phyloP scores from a whole-genome alignment of 1,140 invertebrate genomes.

The Acromyrmex echinatior region DNA sequence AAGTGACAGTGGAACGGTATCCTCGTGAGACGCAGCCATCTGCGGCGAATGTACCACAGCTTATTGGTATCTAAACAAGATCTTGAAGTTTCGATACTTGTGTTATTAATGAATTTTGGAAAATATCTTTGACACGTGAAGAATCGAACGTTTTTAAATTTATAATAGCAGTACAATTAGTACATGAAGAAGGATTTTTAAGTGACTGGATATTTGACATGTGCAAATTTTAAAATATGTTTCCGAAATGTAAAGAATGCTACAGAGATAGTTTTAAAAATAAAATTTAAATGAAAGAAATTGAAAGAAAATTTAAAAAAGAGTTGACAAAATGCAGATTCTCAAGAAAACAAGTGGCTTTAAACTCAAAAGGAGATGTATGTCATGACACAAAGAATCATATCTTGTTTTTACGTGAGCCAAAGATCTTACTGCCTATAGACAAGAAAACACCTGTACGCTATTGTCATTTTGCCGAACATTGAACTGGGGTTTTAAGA shows the following conservation, averaged over 20 bases:
- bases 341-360: neutral
- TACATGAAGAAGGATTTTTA: conserved; percentile 14
- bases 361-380: neutral
- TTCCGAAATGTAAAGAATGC: neutral
- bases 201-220: neutral
- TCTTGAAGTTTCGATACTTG: neutral
- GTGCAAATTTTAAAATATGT: neutral
- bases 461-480: neutral
- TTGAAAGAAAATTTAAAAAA: too few species aligned
- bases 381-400: neutral
- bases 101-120: neutral
- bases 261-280: neutral
- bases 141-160: neutral
- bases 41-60: neutral
- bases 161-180: neutral
- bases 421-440: neutral
- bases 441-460: neutral
- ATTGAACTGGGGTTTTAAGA: neutral
- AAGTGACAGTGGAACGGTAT: conserved; percentile 11
- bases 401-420: neutral
- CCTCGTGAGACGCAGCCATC: conserved; percentile 24
- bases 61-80: neutral
- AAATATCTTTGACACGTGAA: neutral
- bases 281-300: neutral
- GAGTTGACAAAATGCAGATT: neutral